These are phyloP conservation scores for Passer montanus DNA, from an alignment of 2,113 vertebrate genomes.

Conservation along the genomic window DNA sequence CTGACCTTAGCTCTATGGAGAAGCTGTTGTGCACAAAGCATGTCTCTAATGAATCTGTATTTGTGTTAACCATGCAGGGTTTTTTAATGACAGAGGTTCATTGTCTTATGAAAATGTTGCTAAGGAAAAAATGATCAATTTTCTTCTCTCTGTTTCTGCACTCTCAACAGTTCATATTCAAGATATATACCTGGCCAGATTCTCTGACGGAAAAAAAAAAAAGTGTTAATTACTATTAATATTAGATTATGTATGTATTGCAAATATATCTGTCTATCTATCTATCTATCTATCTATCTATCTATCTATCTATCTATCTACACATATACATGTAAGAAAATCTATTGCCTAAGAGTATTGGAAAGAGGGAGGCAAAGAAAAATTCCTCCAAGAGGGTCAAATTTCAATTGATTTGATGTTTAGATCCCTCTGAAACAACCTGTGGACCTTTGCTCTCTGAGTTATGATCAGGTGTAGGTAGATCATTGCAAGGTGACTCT, in stretches of 20 bases:
- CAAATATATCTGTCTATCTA: no score
- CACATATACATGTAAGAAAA: background rate
- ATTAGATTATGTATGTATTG: background rate
- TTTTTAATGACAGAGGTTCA: background rate
- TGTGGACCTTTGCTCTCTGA: background rate
- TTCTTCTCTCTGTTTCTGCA: background rate
- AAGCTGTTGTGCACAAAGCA: background rate
- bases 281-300: accelerated
- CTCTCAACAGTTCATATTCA: background rate
- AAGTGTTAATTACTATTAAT: background rate
- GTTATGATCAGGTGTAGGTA: background rate
- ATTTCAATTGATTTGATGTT: background rate
- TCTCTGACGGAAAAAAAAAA: background rate
- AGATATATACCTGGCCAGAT: background rate
- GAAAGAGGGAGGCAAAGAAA: background rate
- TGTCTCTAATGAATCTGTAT: background rate
- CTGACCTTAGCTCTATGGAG: background rate
- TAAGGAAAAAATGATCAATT: background rate
- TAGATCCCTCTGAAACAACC: background rate
- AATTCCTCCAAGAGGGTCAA: background rate
- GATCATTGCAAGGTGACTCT: background rate
- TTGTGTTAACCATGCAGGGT: background rate
- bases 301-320: accelerated
- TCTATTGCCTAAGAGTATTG: background rate
- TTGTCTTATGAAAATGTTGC: background rate